Conservation (phyloP, 2,113 vertebrate species). For the Empidonax alnorum region DNA sequence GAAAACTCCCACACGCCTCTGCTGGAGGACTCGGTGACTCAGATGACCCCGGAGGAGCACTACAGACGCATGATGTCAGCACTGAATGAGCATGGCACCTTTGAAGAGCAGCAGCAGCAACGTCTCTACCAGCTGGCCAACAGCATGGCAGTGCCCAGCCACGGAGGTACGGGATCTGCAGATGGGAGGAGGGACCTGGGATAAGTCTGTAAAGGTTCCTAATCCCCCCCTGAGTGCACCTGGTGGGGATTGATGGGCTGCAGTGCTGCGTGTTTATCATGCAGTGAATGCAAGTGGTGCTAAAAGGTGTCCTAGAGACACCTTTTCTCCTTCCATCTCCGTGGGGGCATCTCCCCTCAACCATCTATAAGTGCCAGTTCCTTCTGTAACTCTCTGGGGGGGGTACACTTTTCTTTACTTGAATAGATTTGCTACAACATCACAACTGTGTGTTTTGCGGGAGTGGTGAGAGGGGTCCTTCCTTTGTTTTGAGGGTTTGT, state of each 20-base stretch:
- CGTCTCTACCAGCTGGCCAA: conserved; percentile 92
- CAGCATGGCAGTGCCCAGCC: conserved; percentile 90
- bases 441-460: neutral
- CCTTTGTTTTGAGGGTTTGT: neutral
- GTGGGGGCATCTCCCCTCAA: neutral
- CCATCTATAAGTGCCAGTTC: fast-evolving
- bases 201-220: fast-evolving
- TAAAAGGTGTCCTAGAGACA: neutral
- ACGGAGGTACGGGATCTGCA: conserved; percentile 76
- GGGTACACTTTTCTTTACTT: fast-evolving
- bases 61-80: conserved; percentile 94
- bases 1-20: conserved; percentile 86
- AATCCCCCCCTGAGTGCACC: fast-evolving
- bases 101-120: conserved; percentile 92
- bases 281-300: neutral
- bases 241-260: neutral
- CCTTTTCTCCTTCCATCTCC: neutral
- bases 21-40: conserved; percentile 83
- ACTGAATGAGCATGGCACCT: conserved; percentile 87
- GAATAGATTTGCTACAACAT: neutral
- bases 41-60: conserved; percentile 96
- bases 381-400: fast-evolving
- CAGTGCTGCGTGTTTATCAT: fast-evolving
- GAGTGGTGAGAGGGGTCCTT: neutral
- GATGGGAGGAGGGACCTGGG: neutral